Evolutionary conservation across 1,140 invertebrate genomes (phyloP).

Genomic region (Coelopa frigida): DNA sequence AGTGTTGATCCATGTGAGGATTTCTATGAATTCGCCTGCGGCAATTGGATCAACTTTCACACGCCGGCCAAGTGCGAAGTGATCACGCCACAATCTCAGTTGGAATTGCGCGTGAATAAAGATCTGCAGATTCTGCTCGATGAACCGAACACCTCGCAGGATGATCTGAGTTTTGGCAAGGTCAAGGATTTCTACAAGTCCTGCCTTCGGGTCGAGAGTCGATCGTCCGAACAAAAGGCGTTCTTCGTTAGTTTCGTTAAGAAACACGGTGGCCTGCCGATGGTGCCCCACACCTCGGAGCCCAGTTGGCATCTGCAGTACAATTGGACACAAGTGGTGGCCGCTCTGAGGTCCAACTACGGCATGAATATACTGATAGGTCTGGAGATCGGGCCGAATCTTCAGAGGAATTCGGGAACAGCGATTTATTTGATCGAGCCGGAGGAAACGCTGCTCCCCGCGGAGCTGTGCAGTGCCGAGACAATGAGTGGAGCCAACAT

Average conservation of each 20-base stretch:
- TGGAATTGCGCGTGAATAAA: conserved; percentile 4
- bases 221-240: conserved; percentile 11
- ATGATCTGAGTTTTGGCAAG: conserved; percentile 46
- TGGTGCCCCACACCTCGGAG: conserved; percentile 16
- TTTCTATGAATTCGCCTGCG: conserved; percentile 63
- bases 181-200: conserved; percentile 76
- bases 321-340: conserved; percentile 26
- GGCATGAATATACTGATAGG: conserved; percentile 35
- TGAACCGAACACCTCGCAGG: conserved; percentile 14
- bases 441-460: conserved; percentile 26
- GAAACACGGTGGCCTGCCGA: conserved; percentile 24
- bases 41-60: conserved; percentile 53
- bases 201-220: conserved; percentile 57
- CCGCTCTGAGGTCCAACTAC: conserved; percentile 22
- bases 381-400: conserved; percentile 26
- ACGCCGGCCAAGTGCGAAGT: conserved; percentile 11
- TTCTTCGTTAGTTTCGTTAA: conserved; percentile 25
- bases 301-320: conserved; percentile 24
- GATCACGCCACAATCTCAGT: conserved; percentile 6
- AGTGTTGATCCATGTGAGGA: conserved; percentile 77
- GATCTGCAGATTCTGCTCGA: conserved; percentile 18
- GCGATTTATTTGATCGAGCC: conserved; percentile 34
- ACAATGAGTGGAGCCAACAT: conserved; percentile 10
- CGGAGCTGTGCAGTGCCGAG: conserved; percentile 24
- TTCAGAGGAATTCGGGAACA: conserved; percentile 24